Evolutionary conservation across 2,113 vertebrate species (phyloP), one percentile per base, ranked within the genome.

Genomic region (Dicentrarchus labrax): DNA sequence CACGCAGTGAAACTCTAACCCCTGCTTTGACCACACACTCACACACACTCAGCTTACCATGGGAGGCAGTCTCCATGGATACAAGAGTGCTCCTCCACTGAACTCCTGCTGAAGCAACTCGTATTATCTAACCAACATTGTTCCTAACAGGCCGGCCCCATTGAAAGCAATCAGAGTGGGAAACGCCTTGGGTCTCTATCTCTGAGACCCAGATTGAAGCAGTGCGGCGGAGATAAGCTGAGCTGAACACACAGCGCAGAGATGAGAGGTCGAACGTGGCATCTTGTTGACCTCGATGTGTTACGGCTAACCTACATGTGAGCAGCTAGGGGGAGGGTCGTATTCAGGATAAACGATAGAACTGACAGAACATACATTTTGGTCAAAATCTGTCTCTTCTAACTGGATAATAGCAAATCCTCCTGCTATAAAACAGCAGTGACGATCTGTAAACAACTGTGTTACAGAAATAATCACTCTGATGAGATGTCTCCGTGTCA

Each of bases 61-160:
- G 22, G 68, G 80, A 87, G 72, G 82, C 82, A 24, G 90, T 92
- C 86, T 76, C 91, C 89, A 93, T 90, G 89, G 92, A 85, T 87
- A 91, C 85, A 12, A 59, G 67, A 88, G 82, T 54, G 77, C 79
- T 89, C 85, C 73, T 81, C 50, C 8, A 77, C 47, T 76, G 65
- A 83, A 83, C 73, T 60, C 76, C 56, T 72, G 60, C 76, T 41
- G 67, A 68, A 87, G 51, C 70, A 16, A 10, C 56, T 76, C 51
- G 38, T 39, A 66, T 74, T 62, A 87, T 74, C 81, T 61, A 75
- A 68, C 83, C 72, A 43, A 67, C 85, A 78, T 59, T 72, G 22
- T 81, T 87, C 76, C 70, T 36, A 22, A 13, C 70, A 57, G 53
- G 71, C 47, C 36, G 6, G 71, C 53, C 62, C 73, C 59, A 17